Evolutionary conservation across 2,888 invertebrate species (phyloP).

Genomic region (Tetramorium bicarinatum): DNA sequence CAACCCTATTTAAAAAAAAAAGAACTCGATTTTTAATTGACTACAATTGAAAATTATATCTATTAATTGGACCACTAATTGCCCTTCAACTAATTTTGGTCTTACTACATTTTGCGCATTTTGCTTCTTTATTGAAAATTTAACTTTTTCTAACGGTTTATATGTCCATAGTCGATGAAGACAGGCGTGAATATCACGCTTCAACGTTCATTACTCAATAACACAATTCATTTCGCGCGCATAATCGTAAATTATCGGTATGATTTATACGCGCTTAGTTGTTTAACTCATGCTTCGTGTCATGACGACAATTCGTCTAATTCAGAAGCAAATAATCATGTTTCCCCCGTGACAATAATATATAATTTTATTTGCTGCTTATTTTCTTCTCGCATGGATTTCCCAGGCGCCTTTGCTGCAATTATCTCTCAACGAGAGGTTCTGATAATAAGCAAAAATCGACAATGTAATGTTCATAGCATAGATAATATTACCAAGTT

Average conservation of each 20-base stretch:
- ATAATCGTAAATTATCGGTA: slow-evolving; percentile 29
- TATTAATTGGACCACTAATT: neutral
- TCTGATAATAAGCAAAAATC: slow-evolving; percentile 11
- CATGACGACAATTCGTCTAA: slow-evolving; percentile 27
- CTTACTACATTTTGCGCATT: neutral
- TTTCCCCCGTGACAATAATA: slow-evolving; percentile 33
- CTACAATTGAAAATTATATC: neutral
- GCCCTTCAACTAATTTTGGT: neutral
- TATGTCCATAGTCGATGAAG: neutral
- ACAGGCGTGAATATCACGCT: neutral
- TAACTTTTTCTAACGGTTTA: neutral
- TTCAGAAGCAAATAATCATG: slow-evolving; percentile 40
- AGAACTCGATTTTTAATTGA: neutral
- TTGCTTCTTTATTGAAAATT: neutral
- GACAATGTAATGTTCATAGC: neutral
- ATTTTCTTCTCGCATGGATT: slow-evolving; percentile 7
- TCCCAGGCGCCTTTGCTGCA: neutral
- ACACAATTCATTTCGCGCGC: neutral
- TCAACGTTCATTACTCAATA: slow-evolving; percentile 13
- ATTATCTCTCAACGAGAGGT: slow-evolving; percentile 22
- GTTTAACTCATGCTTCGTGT: neutral
- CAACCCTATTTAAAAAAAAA: neutral
- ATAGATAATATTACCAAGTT: neutral
- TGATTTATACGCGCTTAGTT: slow-evolving; percentile 35
- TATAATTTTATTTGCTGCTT: slow-evolving; percentile 18